Conservation (phyloP, 2,113 vertebrate genomes). For the Pimephales promelas region DNA sequence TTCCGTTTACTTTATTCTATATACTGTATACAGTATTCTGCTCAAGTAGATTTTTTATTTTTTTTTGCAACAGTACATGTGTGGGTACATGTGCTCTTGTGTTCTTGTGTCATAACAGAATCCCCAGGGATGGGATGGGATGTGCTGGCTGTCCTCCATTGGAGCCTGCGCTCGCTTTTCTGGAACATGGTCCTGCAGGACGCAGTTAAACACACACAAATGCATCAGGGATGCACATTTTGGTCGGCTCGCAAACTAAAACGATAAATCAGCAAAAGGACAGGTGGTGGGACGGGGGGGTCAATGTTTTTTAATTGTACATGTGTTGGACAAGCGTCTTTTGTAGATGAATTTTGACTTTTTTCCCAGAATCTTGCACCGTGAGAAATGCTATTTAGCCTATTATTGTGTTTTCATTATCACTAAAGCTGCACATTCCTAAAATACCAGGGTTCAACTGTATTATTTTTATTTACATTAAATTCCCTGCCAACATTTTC, state of each 20-base stretch:
- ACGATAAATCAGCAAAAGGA: neutral
- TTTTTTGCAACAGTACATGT: constrained; percentile 17
- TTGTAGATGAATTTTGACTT: neutral
- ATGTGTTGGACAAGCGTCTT: neutral
- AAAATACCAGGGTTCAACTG: neutral
- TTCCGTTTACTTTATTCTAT: neutral
- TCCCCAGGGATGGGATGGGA: constrained; percentile 40
- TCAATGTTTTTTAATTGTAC: neutral
- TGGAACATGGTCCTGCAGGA: constrained; percentile 34
- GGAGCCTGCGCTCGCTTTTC: constrained; percentile 38
- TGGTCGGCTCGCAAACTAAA: neutral
- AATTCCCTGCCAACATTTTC: neutral
- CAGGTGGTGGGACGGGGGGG: neutral
- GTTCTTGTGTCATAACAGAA: constrained; percentile 15
- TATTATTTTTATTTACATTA: neutral
- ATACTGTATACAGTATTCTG: neutral
- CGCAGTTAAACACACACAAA: constrained; percentile 7
- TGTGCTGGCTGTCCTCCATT: constrained; percentile 41
- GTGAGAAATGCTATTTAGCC: neutral
- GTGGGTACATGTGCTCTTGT: neutral
- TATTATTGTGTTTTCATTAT: neutral
- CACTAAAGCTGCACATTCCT: neutral
- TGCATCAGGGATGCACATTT: neutral
- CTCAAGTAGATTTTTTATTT: constrained; percentile 3
- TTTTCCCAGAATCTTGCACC: neutral